A percentile compares a stretch with the other conserved stretches of the same genome.
These are phyloP conservation scores for Podarcis lilfordi DNA, from an alignment of 2,797 vertebrate genomes.

Conservation along the genomic window DNA sequence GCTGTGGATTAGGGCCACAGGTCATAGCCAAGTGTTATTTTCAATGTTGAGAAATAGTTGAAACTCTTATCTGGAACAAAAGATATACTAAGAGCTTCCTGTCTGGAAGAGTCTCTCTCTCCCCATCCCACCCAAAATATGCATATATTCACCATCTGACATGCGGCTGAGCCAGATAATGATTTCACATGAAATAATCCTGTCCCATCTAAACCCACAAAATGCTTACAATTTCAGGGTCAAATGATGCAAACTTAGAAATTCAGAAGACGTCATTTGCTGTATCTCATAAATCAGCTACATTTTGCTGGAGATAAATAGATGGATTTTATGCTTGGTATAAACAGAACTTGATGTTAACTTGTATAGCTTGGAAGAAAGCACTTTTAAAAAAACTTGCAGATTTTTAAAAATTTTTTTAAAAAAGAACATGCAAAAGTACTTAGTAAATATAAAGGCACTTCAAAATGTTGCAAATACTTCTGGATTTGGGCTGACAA, in stretches of 20 bases:
- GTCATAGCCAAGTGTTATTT: not conserved
- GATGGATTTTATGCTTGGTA: not conserved
- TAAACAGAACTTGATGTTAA: not conserved
- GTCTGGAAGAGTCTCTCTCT: not conserved
- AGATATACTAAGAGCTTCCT: not conserved
- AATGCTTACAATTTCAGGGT: not conserved
- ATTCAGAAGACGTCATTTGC: not conserved
- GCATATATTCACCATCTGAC: conserved; percentile 8
- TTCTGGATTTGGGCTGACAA: not conserved
- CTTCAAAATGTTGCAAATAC: not conserved
- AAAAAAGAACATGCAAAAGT: not conserved
- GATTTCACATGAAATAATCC: not conserved
- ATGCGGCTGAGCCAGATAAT: not conserved
- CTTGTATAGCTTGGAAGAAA: not conserved
- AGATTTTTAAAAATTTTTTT: not conserved
- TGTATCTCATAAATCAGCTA: conserved; percentile 1
- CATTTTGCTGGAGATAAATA: not conserved
- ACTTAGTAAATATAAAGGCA: not conserved
- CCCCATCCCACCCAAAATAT: not conserved
- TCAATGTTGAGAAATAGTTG: not conserved
- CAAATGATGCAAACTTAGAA: not conserved
- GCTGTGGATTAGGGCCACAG: not conserved
- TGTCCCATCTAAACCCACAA: not conserved
- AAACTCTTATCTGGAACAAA: not conserved
- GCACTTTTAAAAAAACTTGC: not conserved